Evolutionary conservation across 2,113 vertebrate genomes (phyloP), one percentile per base, ranked within the genome.

Genomic region (Oreochromis aureus): DNA sequence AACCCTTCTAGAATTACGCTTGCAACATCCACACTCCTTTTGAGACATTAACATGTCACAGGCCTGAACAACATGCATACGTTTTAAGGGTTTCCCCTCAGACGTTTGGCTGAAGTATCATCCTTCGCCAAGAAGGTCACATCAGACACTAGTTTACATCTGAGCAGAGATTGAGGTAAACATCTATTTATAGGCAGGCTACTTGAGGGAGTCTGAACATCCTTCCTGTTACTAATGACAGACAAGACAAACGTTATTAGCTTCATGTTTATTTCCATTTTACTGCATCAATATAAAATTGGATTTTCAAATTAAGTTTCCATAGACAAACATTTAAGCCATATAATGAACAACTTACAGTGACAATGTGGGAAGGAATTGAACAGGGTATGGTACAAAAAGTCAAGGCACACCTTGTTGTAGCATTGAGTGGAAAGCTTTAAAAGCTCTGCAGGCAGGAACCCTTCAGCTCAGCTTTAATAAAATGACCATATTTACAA

Each of bases 261-360:
- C 39, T 39, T 91, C 24, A 92, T 80, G 93, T 96, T 96, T 96
- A 95, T 96, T 96, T 91, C 80, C 87, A 80, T 82, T 92, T 86
- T 84, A 93, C 86, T 86, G 86, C 87, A 61, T 90, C 71, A 91
- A 94, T 96, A 96, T 90, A 96, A 96, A 96, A 96, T 39, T 81
- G 19, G 69, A 24, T 84, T 88, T 91, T 92, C 80, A 91, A 94
- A 93, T 87, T 86, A 19, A 10, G 13, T 27, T 24, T 79, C 76
- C 87, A 85, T 86, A 85, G 89, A 92, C 87, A 92, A 80, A 94
- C 56, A 87, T 79, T 69, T 83, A 34, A 13, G 76, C 85, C 19
- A 73, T 89, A 11, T 44, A 24, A 71, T 0, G 15, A 76, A 76
- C 41, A 76, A 48, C 22, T 44, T 73, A 16, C 41, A 84, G 59